These are phyloP conservation scores for Melanotaenia nigrans DNA, from an alignment of 2,797 vertebrate genomes.

Conservation along the genomic window DNA sequence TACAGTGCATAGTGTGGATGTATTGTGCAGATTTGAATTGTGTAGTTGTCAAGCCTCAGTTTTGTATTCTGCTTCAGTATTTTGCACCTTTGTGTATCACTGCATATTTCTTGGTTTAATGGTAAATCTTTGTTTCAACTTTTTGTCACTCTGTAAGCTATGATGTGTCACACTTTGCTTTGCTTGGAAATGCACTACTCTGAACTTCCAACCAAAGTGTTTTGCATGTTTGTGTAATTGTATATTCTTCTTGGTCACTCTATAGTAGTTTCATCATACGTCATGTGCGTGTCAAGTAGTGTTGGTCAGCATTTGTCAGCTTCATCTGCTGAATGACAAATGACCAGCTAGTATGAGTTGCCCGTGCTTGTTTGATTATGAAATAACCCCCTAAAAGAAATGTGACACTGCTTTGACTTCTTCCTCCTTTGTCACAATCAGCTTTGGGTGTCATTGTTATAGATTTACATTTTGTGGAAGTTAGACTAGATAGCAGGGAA, in stretches of 20 bases:
- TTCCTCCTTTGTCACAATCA: conserved; percentile 18
- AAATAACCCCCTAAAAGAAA: conserved; percentile 16
- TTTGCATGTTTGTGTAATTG: conserved; percentile 86
- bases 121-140: conserved; percentile 56
- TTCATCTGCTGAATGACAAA: conserved; percentile 60
- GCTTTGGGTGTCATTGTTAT: conserved; percentile 1
- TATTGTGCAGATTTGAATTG: conserved; percentile 55
- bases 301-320: conserved; percentile 60
- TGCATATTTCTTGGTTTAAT: conserved; percentile 64
- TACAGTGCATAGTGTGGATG: conserved; percentile 57
- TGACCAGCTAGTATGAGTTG: conserved; percentile 36
- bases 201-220: conserved; percentile 82
- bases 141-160: conserved; percentile 63
- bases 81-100: conserved; percentile 64
- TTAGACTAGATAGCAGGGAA: conserved; percentile 3
- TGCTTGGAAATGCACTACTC: conserved; percentile 76
- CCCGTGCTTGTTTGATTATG: conserved; percentile 23
- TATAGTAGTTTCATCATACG: conserved; percentile 72
- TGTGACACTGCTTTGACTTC: conserved; percentile 30
- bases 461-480: conserved; percentile 13
- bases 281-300: conserved; percentile 63
- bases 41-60: conserved; percentile 62
- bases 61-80: conserved; percentile 67
- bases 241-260: conserved; percentile 69
- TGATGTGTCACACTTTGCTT: conserved; percentile 73